Evolutionary conservation across 2,113 vertebrate genomes (phyloP), one percentile per base, ranked within the genome.

Genomic region (Cromileptes altivelis): DNA sequence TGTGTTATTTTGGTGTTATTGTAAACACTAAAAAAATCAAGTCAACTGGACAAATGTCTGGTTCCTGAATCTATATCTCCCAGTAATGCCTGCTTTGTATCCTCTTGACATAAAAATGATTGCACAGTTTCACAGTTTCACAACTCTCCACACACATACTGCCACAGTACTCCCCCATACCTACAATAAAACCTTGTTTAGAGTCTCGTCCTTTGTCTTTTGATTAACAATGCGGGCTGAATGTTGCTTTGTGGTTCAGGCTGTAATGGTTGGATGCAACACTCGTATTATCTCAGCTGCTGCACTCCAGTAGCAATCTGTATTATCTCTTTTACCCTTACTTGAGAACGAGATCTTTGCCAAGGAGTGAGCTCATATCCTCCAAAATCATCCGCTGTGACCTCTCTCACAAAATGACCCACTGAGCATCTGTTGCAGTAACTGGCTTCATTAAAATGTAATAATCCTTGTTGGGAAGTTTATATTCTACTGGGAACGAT

Each of bases 391-490:
- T 50, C 21, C 33, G 52, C 63, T 45, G 63, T 4, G 5, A 72
- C 72, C 42, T 58, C 53, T 63, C 63, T 18, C 42, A 50, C 62
- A 75, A 55, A 79, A 75, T 60, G 47, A 78, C 70, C 70, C 12
- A 40, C 23, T 56, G 68, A 70, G 55, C 57, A 77, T 75, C 30
- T 86, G 63, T 47, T 70, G 55, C 57, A 65, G 55, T 37, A 84
- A 69, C 65, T 27, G 17, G 53, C 70, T 52, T 75, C 67, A 84
- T 87, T 82, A 85, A 77, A 53, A 80, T 62, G 17, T 21, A 72
- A 56, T 76, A 72, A 82, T 73, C 63, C 69, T 77, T 37, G 23
- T 13, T 13, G 21, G 42, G 42, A 45, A 45, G 42, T 45, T 45
- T 45, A 45, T 11, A 45, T 12, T 45, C 42, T 45, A 45, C 42